Evolutionary conservation across 35 echinoderm and acorn worm species (phyloP), one percentile per base, ranked within the genome.

Genomic region (Amphiura filiformis): DNA sequence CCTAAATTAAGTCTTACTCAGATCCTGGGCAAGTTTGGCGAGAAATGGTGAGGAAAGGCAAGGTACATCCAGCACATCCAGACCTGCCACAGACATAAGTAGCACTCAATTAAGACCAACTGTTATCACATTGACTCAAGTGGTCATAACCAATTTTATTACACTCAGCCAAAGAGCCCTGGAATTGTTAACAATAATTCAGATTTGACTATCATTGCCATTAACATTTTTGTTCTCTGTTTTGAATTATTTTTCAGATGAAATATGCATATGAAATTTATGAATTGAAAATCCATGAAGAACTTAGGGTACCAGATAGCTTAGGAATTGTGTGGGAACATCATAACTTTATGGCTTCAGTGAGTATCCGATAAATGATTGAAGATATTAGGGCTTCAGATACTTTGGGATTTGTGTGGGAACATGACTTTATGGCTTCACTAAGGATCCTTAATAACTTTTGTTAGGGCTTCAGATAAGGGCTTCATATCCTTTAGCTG

Each of bases 251-350:
- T 78, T 76, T 78, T 37, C 87, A 99, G 96, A 92, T 99, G 93
- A 99, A 93, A 35, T 84, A 89, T 92, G 96, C 96, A 23, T 99
- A 99, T 93, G 93, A 94, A 79, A 95, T 99, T 56, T 92, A 94
- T 82, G 96, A 99, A 84, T 52, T 92, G 41, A 85, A 87, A 76
- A 49, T 86, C 47, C 70, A 86, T 34, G 88, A 92, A 87, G 86
- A 99, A 82, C 78, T 98, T 35, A 82, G 90, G 47, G 84, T 92
- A 56, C 96, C 96, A 39, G 93, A 99, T 75, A 90, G 89, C 82
- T 79, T 99, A n/a, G 93, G 93, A 42, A 89, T 89, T 32, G 93
- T 99, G 0, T 99, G 92, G 92, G 96, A 98, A 87, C 91, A 97
- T 64, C 95, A 97, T 61, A 84, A 85, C 39, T n/a, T 92, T 84